Percentiles rank a stretch among this genome's conserved stretches.
Evolutionary conservation across 2,888 invertebrate species (phyloP).

Genomic region (Rutpela maculata): DNA sequence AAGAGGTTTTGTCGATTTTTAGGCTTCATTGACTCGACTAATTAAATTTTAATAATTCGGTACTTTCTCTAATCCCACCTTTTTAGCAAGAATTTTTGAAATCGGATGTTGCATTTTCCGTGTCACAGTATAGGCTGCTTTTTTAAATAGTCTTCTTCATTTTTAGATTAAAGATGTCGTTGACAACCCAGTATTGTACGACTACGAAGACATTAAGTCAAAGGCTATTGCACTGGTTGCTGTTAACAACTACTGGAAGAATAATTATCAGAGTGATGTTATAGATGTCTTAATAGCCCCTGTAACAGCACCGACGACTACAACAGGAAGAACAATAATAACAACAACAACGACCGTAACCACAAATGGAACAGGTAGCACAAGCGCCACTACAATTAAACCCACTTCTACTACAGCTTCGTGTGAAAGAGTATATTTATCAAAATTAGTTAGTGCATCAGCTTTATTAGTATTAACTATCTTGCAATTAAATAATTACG

Average conservation of each 20-base stretch:
- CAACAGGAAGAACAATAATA: not conserved
- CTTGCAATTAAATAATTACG: no score
- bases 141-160: not conserved
- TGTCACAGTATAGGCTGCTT: no score
- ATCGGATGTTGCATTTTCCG: no score
- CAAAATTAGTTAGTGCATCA: no score
- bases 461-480: no score
- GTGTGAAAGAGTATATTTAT: no score
- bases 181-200: not conserved
- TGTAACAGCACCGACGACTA: not conserved
- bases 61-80: no score
- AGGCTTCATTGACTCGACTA: no score
- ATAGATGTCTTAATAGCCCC: not conserved
- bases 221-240: not conserved
- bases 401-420: not conserved
- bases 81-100: no score
- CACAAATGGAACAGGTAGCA: not conserved
- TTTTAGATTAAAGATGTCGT: not conserved
- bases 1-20: no score
- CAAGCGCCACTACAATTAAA: not conserved
- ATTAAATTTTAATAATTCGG: no score
- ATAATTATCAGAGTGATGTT: conserved; percentile 11
- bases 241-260: conserved; percentile 15
- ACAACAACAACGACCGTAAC: not conserved
- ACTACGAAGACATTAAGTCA: not conserved